A percentile compares a stretch with the other conserved stretches of the same genome.
phyloP scores from a whole-genome alignment of 2,888 invertebrate species.

The Hydraecia micacea region DNA sequence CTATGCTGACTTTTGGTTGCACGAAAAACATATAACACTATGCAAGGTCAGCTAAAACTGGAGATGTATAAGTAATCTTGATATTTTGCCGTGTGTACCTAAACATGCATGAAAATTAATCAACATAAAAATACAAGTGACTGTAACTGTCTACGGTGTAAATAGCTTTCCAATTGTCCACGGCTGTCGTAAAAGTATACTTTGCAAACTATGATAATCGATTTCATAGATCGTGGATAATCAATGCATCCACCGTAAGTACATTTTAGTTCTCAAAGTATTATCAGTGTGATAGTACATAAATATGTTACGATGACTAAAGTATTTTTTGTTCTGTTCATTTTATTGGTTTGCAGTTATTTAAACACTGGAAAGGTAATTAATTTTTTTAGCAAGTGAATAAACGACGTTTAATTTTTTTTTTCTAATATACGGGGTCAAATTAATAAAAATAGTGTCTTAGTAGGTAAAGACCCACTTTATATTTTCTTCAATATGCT shows the following conservation, averaged over 20 bases:
- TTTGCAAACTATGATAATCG: constrained; percentile 50
- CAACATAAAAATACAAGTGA: constrained; percentile 65
- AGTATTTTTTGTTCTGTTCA: constrained; percentile 34
- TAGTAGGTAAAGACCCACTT: background rate
- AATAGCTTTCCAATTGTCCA: constrained; percentile 54
- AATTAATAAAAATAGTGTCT: background rate
- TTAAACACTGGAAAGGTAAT: constrained; percentile 44
- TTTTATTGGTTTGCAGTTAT: constrained; percentile 30
- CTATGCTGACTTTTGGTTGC: background rate
- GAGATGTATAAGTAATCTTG: background rate
- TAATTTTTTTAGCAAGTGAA: background rate
- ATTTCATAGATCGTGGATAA: constrained; percentile 56
- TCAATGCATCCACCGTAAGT: constrained; percentile 25
- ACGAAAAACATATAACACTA: background rate
- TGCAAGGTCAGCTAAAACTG: background rate
- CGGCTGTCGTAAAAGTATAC: constrained; percentile 60
- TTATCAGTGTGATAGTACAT: constrained; percentile 41
- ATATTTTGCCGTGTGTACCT: background rate
- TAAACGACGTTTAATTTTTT: background rate
- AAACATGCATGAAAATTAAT: constrained; percentile 72
- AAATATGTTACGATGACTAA: constrained; percentile 53
- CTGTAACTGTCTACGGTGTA: constrained; percentile 24
- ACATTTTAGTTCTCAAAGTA: constrained; percentile 54
- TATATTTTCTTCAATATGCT: no score
- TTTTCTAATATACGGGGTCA: background rate